Percentiles rank a stretch among this genome's conserved stretches.
phyloP scores from a whole-genome alignment of 1,140 invertebrate genomes.

The Pomacea maculata region DNA sequence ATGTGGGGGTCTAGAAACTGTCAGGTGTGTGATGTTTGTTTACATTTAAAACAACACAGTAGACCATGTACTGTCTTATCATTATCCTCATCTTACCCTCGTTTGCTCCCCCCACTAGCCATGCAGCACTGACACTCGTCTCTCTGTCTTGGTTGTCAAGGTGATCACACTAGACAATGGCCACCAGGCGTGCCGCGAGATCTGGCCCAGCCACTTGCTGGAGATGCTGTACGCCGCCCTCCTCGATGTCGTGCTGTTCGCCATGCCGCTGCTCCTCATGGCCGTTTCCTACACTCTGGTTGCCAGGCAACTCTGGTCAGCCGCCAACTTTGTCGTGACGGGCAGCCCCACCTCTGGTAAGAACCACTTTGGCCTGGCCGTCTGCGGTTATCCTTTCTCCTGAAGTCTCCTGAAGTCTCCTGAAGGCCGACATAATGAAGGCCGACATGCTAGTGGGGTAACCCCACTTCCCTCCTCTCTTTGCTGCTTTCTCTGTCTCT shows the following conservation, averaged over 20 bases:
- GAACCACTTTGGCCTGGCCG: neutral
- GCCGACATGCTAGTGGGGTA: neutral
- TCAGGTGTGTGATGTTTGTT: too few species aligned
- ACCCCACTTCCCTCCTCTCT: neutral
- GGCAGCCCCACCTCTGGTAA: neutral
- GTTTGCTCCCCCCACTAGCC: neutral
- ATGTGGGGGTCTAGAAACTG: too few species aligned
- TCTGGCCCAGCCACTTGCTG: constrained; percentile 40
- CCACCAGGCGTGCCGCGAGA: constrained; percentile 49
- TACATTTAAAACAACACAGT: too few species aligned
- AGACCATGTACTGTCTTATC: too few species aligned
- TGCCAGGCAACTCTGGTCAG: constrained; percentile 64
- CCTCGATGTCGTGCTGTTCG: constrained; percentile 75
- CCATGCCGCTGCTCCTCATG: constrained; percentile 81
- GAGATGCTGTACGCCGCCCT: constrained; percentile 80
- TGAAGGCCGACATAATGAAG: too few species aligned
- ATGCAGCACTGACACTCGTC: too few species aligned
- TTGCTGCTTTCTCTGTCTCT: constrained; percentile 4
- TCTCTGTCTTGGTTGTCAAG: neutral
- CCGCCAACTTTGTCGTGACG: constrained; percentile 6
- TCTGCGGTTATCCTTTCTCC: neutral
- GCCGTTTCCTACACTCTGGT: constrained; percentile 68
- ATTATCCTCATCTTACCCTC: neutral
- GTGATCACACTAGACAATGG: constrained; percentile 23
- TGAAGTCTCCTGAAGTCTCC: too few species aligned